phyloP scores from a whole-genome alignment of 2,888 invertebrate species.

The Drosophila antonietae region DNA sequence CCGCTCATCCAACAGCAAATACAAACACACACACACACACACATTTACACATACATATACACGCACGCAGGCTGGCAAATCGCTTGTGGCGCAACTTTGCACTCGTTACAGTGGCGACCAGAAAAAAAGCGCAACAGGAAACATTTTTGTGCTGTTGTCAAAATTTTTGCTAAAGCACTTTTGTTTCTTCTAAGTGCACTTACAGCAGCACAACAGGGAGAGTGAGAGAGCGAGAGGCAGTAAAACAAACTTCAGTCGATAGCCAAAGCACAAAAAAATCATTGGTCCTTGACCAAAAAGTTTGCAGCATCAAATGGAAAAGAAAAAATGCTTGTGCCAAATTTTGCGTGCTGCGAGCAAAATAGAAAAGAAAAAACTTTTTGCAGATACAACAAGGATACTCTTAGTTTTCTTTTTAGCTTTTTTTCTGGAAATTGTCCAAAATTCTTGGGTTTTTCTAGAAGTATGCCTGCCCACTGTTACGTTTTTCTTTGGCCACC shows the following conservation, averaged over 20 bases:
- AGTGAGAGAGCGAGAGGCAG: slow-evolving; percentile 4
- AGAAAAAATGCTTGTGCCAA: slow-evolving; percentile 56
- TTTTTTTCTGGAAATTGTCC: slow-evolving; percentile 1
- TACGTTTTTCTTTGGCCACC: slow-evolving; percentile 54
- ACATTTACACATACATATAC: background rate
- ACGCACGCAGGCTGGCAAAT: slow-evolving; percentile 7
- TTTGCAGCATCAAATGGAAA: slow-evolving; percentile 7
- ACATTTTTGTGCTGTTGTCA: slow-evolving; percentile 15
- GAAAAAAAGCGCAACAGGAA: slow-evolving; percentile 29
- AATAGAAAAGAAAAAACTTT: background rate
- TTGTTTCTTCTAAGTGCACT: slow-evolving; percentile 1
- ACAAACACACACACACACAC: slow-evolving; percentile 6
- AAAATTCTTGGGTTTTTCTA: slow-evolving; percentile 14
- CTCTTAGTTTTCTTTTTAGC: background rate
- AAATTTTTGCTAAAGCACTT: slow-evolving; percentile 23
- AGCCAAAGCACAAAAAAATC: background rate
- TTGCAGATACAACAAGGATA: background rate
- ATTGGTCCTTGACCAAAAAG: slow-evolving; percentile 23
- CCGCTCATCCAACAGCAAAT: slow-evolving; percentile 30
- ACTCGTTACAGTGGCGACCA: slow-evolving; percentile 39
- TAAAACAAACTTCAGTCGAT: background rate
- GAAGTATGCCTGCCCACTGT: slow-evolving; percentile 17
- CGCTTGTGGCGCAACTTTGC: slow-evolving; percentile 33
- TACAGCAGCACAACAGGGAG: background rate
- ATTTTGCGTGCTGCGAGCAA: slow-evolving; percentile 41